Evolutionary conservation across 2,797 vertebrate genomes (phyloP), one percentile per base, ranked within the genome.

Genomic region (Silurus aristotelis): DNA sequence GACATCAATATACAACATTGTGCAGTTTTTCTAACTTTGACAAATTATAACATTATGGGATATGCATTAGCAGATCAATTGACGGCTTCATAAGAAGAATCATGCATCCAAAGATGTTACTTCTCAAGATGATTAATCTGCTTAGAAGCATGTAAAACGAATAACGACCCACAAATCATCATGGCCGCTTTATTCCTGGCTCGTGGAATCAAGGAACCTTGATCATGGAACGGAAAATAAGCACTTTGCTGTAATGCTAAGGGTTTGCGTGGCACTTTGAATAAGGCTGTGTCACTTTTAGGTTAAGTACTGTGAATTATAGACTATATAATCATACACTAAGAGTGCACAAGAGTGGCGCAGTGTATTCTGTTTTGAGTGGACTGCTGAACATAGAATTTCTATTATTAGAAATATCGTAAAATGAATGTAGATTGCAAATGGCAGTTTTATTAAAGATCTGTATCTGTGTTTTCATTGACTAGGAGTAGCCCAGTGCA

Each of bases 101-200:
- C 19, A 63, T 61, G 31, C 58, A 22, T n/a, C 31, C 43, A 43
- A 9, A 78, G 31, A 78, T 13, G 9, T 43, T 10, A 61, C 19
- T 22, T 61, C 2, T 12, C 6, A 7, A n/a, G 38, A 63, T 13
- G 27, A 78, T 25, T 63, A 13, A 15, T 46, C 60, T 79, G 38
- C 60, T 60, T 60, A 60, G 17, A 58, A 58, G n/a, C 55, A 38
- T 38, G 55, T 19, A 63, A 63, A 79, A 79, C 13, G 31, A 43
- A 79, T 63, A 79, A 79, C n/a, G 20, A 63, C 20, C 58, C 38
- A 79, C 38, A 64, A 63, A 46, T 79, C 38, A 48, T n/a, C 17
- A 1, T 6, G 10, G 56, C 56, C 17, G 31, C 43, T 63, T 79
- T 46, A 43, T 79, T 46, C 22, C 76, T 14, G 19, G 13, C 19